Percentiles rank a stretch among this genome's conserved stretches.
Conservation (phyloP, 2,113 vertebrate genomes). For the Patagioenas fasciata region DNA sequence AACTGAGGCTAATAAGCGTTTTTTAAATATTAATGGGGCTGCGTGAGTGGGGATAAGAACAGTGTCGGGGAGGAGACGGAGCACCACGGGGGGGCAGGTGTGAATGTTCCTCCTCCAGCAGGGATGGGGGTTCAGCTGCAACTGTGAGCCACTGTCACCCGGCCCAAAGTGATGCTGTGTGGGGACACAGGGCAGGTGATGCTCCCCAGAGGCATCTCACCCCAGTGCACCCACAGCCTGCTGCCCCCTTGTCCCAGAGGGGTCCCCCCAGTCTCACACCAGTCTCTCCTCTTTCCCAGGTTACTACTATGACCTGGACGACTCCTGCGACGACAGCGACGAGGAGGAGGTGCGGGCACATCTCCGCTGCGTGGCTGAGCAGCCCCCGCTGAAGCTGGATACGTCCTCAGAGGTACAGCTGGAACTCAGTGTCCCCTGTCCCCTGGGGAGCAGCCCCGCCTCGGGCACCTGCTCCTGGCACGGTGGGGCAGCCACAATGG, state of each 20-base stretch:
- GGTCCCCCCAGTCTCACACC: neutral
- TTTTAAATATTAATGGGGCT: slow-evolving; percentile 47
- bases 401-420: slow-evolving; percentile 88
- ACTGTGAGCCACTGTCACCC: neutral
- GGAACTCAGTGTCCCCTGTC: too few relatives aligned
- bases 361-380: slow-evolving; percentile 91
- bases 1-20: slow-evolving; percentile 14
- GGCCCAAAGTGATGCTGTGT: fast-evolving
- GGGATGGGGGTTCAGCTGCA: neutral
- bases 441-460: too few relatives aligned
- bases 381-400: slow-evolving; percentile 94
- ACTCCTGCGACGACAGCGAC: slow-evolving; percentile 96
- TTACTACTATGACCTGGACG: slow-evolving; percentile 97
- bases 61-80: neutral
- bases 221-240: neutral
- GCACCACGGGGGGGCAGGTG: neutral
- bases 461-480: too few relatives aligned
- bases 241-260: neutral
- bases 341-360: slow-evolving; percentile 96
- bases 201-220: neutral
- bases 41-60: neutral
- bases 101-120: neutral
- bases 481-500: too few relatives aligned
- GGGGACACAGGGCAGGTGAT: fast-evolving
- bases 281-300: slow-evolving; percentile 70